These are phyloP conservation scores for Nicator chloris DNA, from an alignment of 2,113 vertebrate species.

Conservation along the genomic window DNA sequence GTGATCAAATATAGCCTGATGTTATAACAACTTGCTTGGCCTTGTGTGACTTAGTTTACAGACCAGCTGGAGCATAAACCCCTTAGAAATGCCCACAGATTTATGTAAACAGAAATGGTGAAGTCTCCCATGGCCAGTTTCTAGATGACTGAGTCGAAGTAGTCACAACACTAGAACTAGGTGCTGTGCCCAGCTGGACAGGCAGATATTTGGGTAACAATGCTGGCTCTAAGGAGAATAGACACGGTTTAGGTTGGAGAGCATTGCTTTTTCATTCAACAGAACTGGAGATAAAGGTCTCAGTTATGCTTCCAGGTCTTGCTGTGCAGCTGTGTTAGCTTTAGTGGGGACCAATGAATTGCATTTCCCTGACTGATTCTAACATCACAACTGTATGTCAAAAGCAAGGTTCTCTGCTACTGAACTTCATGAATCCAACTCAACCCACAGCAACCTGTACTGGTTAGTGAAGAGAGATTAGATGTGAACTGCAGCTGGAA, in stretches of 20 bases:
- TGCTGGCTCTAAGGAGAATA: not conserved
- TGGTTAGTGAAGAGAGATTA: not conserved
- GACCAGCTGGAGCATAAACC: not conserved
- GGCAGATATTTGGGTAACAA: not conserved
- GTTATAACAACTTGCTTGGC: not conserved
- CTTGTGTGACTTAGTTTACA: not conserved
- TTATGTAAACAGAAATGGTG: not conserved
- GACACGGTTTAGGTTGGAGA: not conserved
- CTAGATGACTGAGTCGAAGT: not conserved
- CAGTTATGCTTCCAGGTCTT: not conserved
- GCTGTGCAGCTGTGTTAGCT: not conserved
- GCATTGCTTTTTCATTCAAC: not conserved
- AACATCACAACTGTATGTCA: not conserved
- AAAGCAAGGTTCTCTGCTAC: not conserved
- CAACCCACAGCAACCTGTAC: not conserved
- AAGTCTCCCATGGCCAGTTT: not conserved
- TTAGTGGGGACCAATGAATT: not conserved
- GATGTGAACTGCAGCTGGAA: not conserved
- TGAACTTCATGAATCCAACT: not conserved
- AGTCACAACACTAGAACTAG: not conserved
- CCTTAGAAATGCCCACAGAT: not conserved
- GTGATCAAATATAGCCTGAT: not conserved
- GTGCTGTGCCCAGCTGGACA: not conserved
- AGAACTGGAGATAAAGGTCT: not conserved
- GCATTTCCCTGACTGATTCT: not conserved